Percentiles rank a stretch among this genome's conserved stretches.
Evolutionary conservation across 1,140 invertebrate genomes (phyloP).

Genomic region (Muscidifurax raptorellus): DNA sequence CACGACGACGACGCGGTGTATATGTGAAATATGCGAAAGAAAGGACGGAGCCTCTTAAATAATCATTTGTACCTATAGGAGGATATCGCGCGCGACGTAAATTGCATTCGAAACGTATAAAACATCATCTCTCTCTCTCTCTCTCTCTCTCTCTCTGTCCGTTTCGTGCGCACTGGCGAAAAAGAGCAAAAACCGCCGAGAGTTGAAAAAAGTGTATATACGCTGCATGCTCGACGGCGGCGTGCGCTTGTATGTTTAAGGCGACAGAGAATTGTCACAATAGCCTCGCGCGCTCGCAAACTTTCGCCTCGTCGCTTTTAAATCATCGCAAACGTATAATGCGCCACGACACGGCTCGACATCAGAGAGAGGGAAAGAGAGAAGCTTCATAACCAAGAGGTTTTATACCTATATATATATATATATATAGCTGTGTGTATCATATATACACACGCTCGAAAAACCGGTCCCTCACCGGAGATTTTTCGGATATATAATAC

Average conservation of each 20-base stretch:
- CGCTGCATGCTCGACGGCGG: background rate
- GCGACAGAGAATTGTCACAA: constrained; percentile 51
- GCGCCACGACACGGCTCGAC: background rate
- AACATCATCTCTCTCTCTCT: constrained; percentile 38
- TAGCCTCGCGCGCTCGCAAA: constrained; percentile 13
- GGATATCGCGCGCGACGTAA: constrained; percentile 38
- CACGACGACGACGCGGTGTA: background rate
- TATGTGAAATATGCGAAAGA: constrained; percentile 11
- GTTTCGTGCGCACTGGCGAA: no score
- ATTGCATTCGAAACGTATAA: constrained; percentile 49
- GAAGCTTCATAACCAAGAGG: background rate
- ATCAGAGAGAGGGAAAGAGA: no score
- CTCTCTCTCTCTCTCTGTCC: no score
- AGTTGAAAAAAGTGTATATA: background rate
- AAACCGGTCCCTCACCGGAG: constrained; percentile 32
- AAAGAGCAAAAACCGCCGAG: constrained; percentile 1
- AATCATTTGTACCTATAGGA: constrained; percentile 42
- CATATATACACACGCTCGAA: background rate
- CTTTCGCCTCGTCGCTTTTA: constrained; percentile 32
- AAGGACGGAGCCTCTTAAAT: constrained; percentile 33
- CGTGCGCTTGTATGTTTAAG: constrained; percentile 41
- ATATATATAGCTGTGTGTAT: background rate
- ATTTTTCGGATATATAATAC: constrained; percentile 51
- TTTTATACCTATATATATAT: background rate
- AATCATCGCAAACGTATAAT: constrained; percentile 45